These are phyloP conservation scores for Cheirogaleus medius DNA, from an alignment of 2,113 vertebrate genomes.

Conservation along the genomic window DNA sequence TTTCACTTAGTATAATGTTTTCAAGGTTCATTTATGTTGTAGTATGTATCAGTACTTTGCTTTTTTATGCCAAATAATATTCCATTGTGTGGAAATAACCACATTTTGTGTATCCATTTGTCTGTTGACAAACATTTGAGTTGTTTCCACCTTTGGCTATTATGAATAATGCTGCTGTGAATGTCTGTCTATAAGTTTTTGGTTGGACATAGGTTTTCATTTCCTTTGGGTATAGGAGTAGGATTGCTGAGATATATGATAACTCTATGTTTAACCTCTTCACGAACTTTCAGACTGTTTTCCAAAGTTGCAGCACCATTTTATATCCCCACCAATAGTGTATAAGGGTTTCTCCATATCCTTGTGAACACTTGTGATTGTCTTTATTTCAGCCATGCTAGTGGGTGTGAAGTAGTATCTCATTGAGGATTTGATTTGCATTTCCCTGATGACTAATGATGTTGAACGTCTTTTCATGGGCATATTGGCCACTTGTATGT, in stretches of 20 bases:
- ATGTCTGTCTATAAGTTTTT: neutral
- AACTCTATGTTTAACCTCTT: neutral
- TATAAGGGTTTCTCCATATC: neutral
- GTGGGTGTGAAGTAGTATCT: neutral
- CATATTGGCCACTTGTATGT: neutral
- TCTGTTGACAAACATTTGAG: neutral
- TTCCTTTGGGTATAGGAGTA: neutral
- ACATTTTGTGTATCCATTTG: neutral
- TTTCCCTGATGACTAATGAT: conserved; percentile 5
- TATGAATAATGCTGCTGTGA: neutral
- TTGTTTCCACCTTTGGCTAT: neutral
- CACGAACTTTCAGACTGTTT: neutral
- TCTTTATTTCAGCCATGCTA: neutral
- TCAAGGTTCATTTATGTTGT: neutral
- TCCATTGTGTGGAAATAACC: neutral
- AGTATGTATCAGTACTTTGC: neutral
- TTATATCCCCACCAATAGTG: neutral
- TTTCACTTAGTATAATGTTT: neutral
- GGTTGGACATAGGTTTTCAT: neutral
- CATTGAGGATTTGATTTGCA: conserved; percentile 11
- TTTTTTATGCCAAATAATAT: neutral
- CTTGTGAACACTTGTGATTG: neutral
- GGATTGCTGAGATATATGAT: neutral
- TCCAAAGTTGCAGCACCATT: neutral
- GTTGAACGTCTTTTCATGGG: neutral